Evolutionary conservation across 2,888 invertebrate genomes (phyloP).

Genomic region (Aplocera efformata): DNA sequence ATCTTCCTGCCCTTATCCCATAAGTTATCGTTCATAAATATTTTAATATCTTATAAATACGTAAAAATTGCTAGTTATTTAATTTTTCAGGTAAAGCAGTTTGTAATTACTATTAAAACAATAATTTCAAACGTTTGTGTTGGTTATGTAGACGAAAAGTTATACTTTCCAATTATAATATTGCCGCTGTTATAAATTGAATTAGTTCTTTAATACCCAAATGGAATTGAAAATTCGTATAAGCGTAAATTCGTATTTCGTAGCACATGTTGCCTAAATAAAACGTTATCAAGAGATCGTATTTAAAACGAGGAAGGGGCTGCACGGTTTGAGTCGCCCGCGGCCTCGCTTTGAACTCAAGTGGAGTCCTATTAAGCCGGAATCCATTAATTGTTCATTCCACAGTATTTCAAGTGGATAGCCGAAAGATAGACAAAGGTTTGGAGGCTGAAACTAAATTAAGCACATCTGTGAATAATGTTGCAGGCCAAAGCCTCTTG

Average conservation of each 20-base stretch:
- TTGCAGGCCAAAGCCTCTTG: not conserved
- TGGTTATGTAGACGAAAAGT: too few relatives aligned
- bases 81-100: too few relatives aligned
- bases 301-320: conserved; percentile 31
- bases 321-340: conserved; percentile 45
- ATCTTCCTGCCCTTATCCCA: too few relatives aligned
- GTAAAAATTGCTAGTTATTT: too few relatives aligned
- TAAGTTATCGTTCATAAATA: too few relatives aligned
- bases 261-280: conserved; percentile 23
- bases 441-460: conserved; percentile 34
- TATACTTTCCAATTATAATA: too few relatives aligned
- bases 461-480: conserved; percentile 18
- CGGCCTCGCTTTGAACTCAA: conserved; percentile 52
- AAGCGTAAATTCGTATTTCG: conserved; percentile 19
- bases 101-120: too few relatives aligned
- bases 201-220: too few relatives aligned
- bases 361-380: conserved; percentile 49
- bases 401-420: conserved; percentile 44
- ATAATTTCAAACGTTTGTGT: too few relatives aligned
- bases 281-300: conserved; percentile 25
- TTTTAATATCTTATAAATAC: too few relatives aligned
- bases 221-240: conserved; percentile 5
- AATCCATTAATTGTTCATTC: conserved; percentile 53
- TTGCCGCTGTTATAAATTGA: too few relatives aligned
- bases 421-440: conserved; percentile 31